Conservation (phyloP, 2,113 vertebrate genomes). For the Echinops telfairi region DNA sequence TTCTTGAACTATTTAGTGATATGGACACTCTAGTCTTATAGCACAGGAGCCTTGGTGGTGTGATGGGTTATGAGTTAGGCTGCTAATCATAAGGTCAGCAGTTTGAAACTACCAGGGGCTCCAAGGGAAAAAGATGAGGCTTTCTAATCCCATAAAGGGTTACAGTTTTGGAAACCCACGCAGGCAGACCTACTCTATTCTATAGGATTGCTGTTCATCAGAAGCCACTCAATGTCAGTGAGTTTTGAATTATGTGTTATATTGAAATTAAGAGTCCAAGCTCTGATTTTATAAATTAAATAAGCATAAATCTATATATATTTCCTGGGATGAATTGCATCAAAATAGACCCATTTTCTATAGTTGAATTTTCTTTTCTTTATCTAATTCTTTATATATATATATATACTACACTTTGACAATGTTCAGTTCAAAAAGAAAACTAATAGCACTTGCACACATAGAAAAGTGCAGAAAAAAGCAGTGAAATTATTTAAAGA, state of each 20-base stretch:
- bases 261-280: background rate
- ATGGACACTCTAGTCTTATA: background rate
- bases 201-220: too few species aligned
- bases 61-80: too few species aligned
- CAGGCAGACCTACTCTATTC: too few species aligned
- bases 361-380: background rate
- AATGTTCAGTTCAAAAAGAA: background rate
- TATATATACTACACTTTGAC: slow-evolving; percentile 23
- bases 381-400: background rate
- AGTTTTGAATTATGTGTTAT: background rate
- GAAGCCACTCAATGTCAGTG: too few species aligned
- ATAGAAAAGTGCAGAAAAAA: background rate
- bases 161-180: too few species aligned
- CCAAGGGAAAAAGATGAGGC: too few species aligned
- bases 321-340: background rate
- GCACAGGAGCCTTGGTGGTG: too few species aligned
- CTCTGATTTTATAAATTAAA: background rate
- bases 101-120: too few species aligned
- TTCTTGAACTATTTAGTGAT: background rate
- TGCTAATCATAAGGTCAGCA: too few species aligned
- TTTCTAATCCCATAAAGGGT: too few species aligned
- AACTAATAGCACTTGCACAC: background rate
- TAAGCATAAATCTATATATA: background rate
- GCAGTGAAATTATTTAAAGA: background rate
- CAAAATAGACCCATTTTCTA: background rate